phyloP scores from a whole-genome alignment of 2,888 invertebrate genomes.

The Rhogogaster chlorosoma region DNA sequence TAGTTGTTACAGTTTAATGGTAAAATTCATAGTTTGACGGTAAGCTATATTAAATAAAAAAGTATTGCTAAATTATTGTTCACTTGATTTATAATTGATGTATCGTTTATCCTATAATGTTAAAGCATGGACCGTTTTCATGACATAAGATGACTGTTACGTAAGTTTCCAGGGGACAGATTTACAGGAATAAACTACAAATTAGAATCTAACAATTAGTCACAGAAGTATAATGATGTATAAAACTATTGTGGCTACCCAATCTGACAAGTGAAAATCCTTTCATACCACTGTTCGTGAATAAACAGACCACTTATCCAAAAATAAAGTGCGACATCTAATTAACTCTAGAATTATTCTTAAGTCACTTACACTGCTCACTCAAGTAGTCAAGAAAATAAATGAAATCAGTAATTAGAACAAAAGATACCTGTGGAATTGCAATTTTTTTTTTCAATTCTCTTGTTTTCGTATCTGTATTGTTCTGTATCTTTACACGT shows the following conservation, averaged over 20 bases:
- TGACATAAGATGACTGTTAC: background rate
- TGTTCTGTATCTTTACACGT: background rate
- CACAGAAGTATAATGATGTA: background rate
- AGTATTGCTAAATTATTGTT: background rate
- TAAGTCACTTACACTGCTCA: background rate
- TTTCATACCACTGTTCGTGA: background rate
- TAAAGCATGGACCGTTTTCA: background rate
- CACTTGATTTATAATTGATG: background rate
- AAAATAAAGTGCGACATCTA: background rate
- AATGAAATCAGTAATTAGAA: conserved; percentile 5
- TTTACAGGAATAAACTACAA: background rate
- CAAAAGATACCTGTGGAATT: background rate
- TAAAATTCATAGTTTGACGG: conserved; percentile 10
- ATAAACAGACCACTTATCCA: background rate
- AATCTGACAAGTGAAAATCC: background rate
- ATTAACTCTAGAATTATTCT: background rate
- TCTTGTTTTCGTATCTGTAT: background rate
- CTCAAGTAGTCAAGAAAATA: background rate
- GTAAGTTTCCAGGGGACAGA: background rate
- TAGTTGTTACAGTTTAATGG: background rate
- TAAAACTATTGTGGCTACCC: background rate
- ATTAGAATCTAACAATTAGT: background rate
- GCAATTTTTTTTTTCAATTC: background rate
- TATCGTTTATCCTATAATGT: background rate
- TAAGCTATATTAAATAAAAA: conserved; percentile 11